Base-by-base conservation (phyloP, 2,888 invertebrate species). In the Chrysopilus asiliformis region DNA sequence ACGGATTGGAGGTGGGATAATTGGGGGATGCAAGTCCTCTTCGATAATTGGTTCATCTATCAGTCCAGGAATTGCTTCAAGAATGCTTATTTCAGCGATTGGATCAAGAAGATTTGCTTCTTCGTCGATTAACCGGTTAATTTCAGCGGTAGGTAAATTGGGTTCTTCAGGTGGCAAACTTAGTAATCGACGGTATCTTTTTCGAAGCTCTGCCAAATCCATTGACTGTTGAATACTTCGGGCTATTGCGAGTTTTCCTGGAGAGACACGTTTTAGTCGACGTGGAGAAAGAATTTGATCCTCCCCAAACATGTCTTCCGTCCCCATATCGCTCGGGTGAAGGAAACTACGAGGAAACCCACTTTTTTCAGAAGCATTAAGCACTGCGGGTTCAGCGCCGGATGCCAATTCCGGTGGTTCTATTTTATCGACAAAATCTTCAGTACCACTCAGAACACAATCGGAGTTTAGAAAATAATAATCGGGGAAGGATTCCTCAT, bases 41-140 rank as follows among this genome's bases (percentile, higher is more conserved):
- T 36, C 36, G 14, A 36, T 22, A 36, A 36, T 36, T 7, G 36
- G 29, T 15, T 36, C 36, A 22, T 36, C 36, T 14, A 36, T 19
- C 12, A 36, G 6, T 2, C 36, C 36, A 12, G 36, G 36, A 14
- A 29, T 29, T 29, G 27, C 29, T 14, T 28, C 28, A 6, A 15
- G 20, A 3, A 36, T 13, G 12, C 17, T 14, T 30, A 3, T 8
- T 20, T 36, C 19, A 7, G 30, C 29, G 12, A 17, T 31, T 18
- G 31, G 31, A 31, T 31, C 31, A 2, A 31, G 4, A 10, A 31
- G n/a, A 16, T 17, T 7, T 13, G 16, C 24, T 13, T 30, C 31
- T 7, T 12, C 31, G 16, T 16, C 36, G 4, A 20, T 19, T 2
- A 30, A 12, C 24, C 17, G 2, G 2, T 31, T 15, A 13, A 31